Percentiles rank a stretch among this genome's conserved stretches.
phyloP scores from a whole-genome alignment of 2,797 vertebrate species.

The Crocodylus rhombifer region DNA sequence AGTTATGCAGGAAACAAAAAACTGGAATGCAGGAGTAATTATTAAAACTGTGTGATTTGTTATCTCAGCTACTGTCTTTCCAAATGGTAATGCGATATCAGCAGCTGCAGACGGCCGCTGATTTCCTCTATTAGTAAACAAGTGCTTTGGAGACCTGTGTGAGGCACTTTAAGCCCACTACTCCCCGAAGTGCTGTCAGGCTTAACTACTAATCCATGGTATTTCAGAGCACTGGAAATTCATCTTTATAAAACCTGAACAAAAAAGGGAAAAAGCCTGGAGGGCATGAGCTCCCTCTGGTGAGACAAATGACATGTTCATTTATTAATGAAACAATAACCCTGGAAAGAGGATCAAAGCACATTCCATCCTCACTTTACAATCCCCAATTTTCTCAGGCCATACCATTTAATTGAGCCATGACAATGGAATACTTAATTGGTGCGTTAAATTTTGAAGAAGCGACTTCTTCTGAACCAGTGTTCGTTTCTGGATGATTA shows the following conservation, averaged over 20 bases:
- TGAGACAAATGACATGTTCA: constrained; percentile 96
- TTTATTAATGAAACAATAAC: constrained; percentile 96
- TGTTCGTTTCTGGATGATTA: constrained; percentile 81
- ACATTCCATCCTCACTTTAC: constrained; percentile 93
- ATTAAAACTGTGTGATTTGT: constrained; percentile 89
- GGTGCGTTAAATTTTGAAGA: constrained; percentile 85
- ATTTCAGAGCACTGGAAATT: constrained; percentile 91
- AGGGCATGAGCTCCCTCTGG: constrained; percentile 89
- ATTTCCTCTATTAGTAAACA: constrained; percentile 90
- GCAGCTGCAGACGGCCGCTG: constrained; percentile 87
- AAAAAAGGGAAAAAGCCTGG: constrained; percentile 87
- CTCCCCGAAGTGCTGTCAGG: constrained; percentile 91
- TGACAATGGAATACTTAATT: constrained; percentile 89
- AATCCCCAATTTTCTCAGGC: constrained; percentile 90
- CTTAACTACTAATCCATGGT: constrained; percentile 91
- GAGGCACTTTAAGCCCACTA: constrained; percentile 88
- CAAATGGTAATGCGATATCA: constrained; percentile 89
- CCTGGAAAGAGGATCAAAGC: constrained; percentile 98
- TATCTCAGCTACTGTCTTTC: constrained; percentile 89
- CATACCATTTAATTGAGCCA: constrained; percentile 91
- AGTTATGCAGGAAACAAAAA: constrained; percentile 87
- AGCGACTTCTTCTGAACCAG: constrained; percentile 80
- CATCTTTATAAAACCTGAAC: constrained; percentile 92
- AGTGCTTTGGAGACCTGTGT: constrained; percentile 90
- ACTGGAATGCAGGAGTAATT: constrained; percentile 87